phyloP scores from a whole-genome alignment of 2,113 vertebrate species.

The Ploceus nigricollis region DNA sequence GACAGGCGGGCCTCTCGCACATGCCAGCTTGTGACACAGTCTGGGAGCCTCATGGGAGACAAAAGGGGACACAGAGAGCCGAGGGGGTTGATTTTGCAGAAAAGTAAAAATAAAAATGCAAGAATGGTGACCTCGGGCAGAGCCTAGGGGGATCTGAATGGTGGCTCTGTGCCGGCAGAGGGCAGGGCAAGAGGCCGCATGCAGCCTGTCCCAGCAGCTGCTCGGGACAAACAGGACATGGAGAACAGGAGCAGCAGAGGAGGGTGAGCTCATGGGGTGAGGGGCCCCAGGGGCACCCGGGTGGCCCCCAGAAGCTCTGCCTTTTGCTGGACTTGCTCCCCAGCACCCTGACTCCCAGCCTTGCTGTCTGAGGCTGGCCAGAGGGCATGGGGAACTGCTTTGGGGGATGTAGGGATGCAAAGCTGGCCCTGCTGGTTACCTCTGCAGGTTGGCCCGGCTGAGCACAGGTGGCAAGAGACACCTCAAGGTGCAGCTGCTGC shows the following conservation, averaged over 20 bases:
- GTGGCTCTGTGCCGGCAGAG: conserved; percentile 17
- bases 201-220: conserved; percentile 27
- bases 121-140: conserved; percentile 22
- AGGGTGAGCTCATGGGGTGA: background rate
- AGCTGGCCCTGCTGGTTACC: background rate
- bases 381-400: background rate
- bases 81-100: background rate
- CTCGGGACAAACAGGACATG: background rate
- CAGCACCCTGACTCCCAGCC: background rate
- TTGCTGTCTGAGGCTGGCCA: background rate
- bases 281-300: accelerated
- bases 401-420: background rate
- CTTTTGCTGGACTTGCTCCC: background rate
- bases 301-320: background rate
- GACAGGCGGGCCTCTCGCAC: background rate
- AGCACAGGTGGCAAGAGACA: background rate
- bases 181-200: conserved; percentile 12
- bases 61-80: background rate
- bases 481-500: background rate
- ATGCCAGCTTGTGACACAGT: background rate
- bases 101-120: conserved; percentile 29
- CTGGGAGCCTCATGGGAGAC: background rate
- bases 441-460: background rate
- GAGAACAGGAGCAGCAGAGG: background rate
- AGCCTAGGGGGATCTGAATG: conserved; percentile 24